Evolutionary conservation across 37 sponge, comb jelly and placozoan genomes (phyloP), one percentile per base, ranked within the genome.

Genomic region (Theonella swinhoei): DNA sequence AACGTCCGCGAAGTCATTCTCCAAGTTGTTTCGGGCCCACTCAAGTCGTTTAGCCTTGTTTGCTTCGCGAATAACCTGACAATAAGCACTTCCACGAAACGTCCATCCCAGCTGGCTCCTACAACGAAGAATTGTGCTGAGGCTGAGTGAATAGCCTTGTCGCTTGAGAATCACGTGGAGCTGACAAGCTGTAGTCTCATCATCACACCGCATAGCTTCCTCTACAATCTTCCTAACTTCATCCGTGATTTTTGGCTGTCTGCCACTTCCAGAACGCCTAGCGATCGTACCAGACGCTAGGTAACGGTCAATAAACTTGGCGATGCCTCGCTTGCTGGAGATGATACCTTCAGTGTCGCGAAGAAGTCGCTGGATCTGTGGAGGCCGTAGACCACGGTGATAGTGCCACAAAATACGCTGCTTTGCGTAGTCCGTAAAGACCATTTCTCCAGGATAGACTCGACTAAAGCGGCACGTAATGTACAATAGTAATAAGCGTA

Each of bases 81-180:
- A 79, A 31, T 79, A 79, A 29, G 80, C 80, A 35, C 42, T 39
- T 24, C 80, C 80, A 23, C 80, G 39, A 38, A 79, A 79, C 24
- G 80, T 79, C 80, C 80, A 79, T 19, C 80, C 80, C 37, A 79
- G 69, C 34, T 17, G 40, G 14, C 9, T 42, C 31, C 80, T 64
- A 19, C 42, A 31, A 19, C 80, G 39, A 17, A 79, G 54, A 28
- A 79, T 36, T 23, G 80, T 79, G 19, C 31, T n/a, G 11, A 66
- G 19, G 32, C 47, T 25, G 26, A 79, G 26, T 11, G n/a, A 28
- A n/a, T 39, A 39, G 42, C 80, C 69, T 17, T 36, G 25, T 26
- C 20, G 26, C 28, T 23, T 35, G 28, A 64, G 32, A 4, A 79
- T 68, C 34, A 22, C 41, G 33, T 67, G 42, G 19, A 67, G 40